A percentile compares a stretch with the other conserved stretches of the same genome.
Evolutionary conservation across 37 sponge, comb jelly and placozoan genomes (phyloP).

Genomic region (Dysidea cf. avara): DNA sequence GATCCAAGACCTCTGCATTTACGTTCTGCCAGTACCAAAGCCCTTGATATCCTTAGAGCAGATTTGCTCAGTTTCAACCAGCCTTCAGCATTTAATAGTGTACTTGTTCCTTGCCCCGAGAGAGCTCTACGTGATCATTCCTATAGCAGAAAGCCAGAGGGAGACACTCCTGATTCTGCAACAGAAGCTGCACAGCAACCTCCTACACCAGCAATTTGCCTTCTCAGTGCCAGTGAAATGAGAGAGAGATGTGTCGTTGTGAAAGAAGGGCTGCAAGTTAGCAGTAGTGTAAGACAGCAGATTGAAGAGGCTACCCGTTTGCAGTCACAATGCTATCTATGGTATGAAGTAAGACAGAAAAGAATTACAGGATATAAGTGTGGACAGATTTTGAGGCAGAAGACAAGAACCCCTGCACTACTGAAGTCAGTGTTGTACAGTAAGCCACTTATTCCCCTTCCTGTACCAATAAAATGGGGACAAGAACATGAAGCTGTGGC

Average conservation of each 20-base stretch:
- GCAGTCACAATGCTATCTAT: neutral
- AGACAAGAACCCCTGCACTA: constrained; percentile 6
- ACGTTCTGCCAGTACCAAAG: neutral
- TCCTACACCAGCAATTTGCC: no score
- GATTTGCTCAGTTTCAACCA: constrained; percentile 18
- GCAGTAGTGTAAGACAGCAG: neutral
- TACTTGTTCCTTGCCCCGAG: constrained; percentile 23
- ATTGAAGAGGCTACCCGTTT: constrained; percentile 21
- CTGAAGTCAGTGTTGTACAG: constrained; percentile 15
- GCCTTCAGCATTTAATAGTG: constrained; percentile 27
- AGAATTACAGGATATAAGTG: constrained; percentile 43
- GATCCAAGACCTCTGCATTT: constrained; percentile 29
- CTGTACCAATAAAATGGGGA: constrained; percentile 37
- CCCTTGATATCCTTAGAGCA: constrained; percentile 22
- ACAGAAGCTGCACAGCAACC: no score
- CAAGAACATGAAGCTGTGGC: constrained; percentile 29
- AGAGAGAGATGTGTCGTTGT: no score
- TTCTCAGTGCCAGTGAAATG: no score
- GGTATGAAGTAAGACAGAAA: constrained; percentile 4
- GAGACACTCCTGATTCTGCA: no score
- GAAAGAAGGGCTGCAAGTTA: neutral
- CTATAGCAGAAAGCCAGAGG: constrained; percentile 2
- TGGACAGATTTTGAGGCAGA: constrained; percentile 13
- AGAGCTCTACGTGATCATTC: constrained; percentile 24
- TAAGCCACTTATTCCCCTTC: constrained; percentile 29